Evolutionary conservation across 2,797 vertebrate species (phyloP).

Genomic region (Hapalemur alaotrensis): DNA sequence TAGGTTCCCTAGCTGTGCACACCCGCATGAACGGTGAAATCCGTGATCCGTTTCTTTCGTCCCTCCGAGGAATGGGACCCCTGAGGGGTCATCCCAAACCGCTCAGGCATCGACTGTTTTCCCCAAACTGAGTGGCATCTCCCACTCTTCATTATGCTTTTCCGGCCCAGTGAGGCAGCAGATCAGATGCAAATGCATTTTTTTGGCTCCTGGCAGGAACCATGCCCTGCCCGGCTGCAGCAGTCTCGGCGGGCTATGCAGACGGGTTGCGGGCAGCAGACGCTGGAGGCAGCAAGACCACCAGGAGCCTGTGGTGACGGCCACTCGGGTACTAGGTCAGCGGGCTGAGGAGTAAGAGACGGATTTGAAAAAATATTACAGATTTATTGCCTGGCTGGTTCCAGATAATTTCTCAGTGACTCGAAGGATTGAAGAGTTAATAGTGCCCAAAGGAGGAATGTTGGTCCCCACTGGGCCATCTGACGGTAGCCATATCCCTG

Average conservation of each 20-base stretch:
- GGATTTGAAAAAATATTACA: not conserved
- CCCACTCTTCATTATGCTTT: not conserved
- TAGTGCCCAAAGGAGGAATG: not conserved
- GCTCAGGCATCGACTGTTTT: not conserved
- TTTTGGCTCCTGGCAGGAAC: not conserved
- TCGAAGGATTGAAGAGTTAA: not conserved
- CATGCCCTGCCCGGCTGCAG: not conserved
- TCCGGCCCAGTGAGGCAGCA: not conserved
- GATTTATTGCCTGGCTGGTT: not conserved
- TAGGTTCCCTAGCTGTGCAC: not conserved
- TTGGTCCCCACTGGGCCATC: not conserved
- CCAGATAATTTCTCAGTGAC: not conserved
- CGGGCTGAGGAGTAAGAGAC: not conserved
- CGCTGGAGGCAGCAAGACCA: not conserved
- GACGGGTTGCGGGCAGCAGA: not conserved
- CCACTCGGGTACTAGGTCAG: fast-evolving
- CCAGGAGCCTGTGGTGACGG: too few species aligned
- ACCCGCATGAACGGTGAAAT: not conserved
- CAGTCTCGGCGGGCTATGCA: not conserved
- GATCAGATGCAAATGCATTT: not conserved
- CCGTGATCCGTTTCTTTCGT: not conserved
- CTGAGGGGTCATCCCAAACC: not conserved
- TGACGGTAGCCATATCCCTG: not conserved
- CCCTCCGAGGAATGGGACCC: not conserved
- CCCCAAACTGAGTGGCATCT: not conserved